These are phyloP conservation scores for Onychomys arenicola DNA, from an alignment of 2,797 vertebrate genomes.

Conservation along the genomic window DNA sequence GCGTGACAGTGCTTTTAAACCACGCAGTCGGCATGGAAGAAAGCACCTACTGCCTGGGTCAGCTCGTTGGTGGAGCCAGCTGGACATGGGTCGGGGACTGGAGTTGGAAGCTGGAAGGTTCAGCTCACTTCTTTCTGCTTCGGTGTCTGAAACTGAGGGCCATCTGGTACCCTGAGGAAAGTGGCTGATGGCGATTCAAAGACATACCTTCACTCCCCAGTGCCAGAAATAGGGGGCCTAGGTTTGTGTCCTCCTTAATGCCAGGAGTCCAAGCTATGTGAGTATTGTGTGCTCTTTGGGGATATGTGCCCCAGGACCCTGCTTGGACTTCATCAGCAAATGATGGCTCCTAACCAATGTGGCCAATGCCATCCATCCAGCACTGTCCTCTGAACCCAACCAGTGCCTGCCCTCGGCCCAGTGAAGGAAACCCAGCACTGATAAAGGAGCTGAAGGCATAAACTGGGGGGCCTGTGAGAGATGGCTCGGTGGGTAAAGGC, in stretches of 20 bases:
- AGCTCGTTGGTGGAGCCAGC: too few relatives aligned
- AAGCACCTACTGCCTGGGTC: too few relatives aligned
- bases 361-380: neutral
- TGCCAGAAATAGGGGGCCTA: neutral
- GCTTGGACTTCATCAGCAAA: neutral
- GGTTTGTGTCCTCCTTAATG: neutral
- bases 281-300: fast-evolving
- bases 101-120: neutral
- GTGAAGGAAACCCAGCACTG: neutral
- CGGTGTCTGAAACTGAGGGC: neutral
- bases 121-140: neutral
- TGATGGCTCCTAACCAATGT: too few relatives aligned
- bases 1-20: neutral
- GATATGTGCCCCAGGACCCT: fast-evolving
- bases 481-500: neutral
- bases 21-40: too few relatives aligned
- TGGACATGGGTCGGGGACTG: too few relatives aligned
- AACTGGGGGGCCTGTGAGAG: neutral
- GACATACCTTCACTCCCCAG: too few relatives aligned
- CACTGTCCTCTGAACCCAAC: neutral
- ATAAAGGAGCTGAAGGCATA: neutral
- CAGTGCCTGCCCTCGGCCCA: fast-evolving
- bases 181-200: neutral
- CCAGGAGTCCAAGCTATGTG: neutral
- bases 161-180: neutral